Conservation (phyloP, 2,797 vertebrate species). For the Remorina albescens region DNA sequence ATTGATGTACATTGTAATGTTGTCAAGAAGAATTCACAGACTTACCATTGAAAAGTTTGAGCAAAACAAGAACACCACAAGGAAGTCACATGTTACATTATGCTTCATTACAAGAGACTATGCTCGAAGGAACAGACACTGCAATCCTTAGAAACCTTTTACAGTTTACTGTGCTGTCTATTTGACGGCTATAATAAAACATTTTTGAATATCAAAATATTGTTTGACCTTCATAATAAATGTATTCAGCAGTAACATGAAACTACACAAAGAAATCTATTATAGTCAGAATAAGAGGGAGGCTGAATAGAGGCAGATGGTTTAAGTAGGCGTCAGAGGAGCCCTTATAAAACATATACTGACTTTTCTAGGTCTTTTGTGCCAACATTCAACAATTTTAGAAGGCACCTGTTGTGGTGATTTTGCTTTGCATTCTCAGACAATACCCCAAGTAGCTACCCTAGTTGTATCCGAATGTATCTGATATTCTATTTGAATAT, state of each 20-base stretch:
- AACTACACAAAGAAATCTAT: slow-evolving; percentile 30
- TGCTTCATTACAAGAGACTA: neutral
- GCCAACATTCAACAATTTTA: slow-evolving; percentile 3
- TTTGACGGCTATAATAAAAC: slow-evolving; percentile 18
- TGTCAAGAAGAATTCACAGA: slow-evolving; percentile 6
- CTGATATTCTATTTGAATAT: neutral
- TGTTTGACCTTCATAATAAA: slow-evolving; percentile 48
- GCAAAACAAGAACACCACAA: slow-evolving; percentile 3
- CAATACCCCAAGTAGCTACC: no score
- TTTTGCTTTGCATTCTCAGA: neutral
- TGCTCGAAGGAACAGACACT: neutral
- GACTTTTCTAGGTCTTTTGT: neutral
- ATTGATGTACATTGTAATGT: neutral
- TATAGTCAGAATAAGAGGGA: slow-evolving; percentile 7
- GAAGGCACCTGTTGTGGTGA: neutral
- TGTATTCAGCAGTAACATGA: slow-evolving; percentile 31
- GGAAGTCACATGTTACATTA: neutral
- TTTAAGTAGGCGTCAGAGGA: slow-evolving; percentile 9
- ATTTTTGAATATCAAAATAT: slow-evolving; percentile 28
- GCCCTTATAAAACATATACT: slow-evolving; percentile 8
- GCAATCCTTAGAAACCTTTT: slow-evolving; percentile 15
- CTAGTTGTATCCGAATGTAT: no score
- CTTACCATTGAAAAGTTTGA: neutral
- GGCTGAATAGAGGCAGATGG: slow-evolving; percentile 21
- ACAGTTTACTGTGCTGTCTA: neutral